Evolutionary conservation across 2,113 vertebrate genomes (phyloP).

Genomic region (Indicator maculatus): DNA sequence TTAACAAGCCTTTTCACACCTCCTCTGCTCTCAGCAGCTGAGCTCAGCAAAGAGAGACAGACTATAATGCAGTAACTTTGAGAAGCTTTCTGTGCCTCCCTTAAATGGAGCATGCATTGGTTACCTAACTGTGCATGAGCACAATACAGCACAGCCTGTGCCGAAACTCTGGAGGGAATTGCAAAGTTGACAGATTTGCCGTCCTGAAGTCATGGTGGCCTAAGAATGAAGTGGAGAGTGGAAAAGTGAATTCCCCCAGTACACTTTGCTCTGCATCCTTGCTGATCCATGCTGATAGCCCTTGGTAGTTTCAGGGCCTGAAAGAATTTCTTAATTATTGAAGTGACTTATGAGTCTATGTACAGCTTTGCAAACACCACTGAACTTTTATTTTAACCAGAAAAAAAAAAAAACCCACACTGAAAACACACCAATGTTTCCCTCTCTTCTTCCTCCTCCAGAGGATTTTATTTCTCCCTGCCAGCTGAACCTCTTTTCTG

Average conservation of each 20-base stretch:
- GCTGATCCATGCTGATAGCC: neutral
- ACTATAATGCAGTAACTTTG: neutral
- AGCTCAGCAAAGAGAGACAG: conserved; percentile 40
- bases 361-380: neutral
- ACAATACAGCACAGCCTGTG: conserved; percentile 17
- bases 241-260: neutral
- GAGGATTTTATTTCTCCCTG: neutral
- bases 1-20: conserved; percentile 50
- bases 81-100: conserved; percentile 9
- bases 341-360: neutral
- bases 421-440: neutral
- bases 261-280: neutral
- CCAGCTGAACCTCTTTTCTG: neutral
- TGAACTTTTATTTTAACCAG: neutral
- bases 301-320: neutral
- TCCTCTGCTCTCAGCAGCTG: conserved; percentile 46
- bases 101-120: conserved; percentile 26
- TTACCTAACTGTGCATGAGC: conserved; percentile 45
- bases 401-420: neutral
- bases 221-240: neutral
- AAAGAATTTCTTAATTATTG: conserved; percentile 12
- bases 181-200: conserved; percentile 37
- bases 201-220: conserved; percentile 4
- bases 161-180: conserved; percentile 26
- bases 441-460: neutral